Base-by-base conservation (phyloP, 2,888 invertebrate species). In the Amiota communis region DNA sequence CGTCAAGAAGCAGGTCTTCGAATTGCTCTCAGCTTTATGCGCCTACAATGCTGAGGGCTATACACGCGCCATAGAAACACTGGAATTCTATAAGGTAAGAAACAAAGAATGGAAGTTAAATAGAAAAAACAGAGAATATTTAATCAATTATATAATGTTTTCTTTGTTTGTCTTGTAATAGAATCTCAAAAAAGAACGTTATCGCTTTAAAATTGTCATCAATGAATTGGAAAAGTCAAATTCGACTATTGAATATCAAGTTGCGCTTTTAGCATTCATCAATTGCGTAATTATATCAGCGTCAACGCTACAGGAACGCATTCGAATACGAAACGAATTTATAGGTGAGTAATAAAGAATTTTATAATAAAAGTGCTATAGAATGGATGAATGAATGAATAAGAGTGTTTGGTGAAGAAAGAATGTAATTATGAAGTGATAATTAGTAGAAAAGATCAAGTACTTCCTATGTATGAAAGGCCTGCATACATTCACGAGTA, bases 1-100 rank as follows among this genome's bases (percentile, higher is more conserved):
- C 78, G 97, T 98, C 83, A 98, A 98, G 92, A 98, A 98, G 91
- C 98, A 98, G 92, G 97, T 98, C 87, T 96, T 98, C 90, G 98
- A 98, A 91, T 92, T 98, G 76, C 92, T 98, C 79, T 97, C 97
- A 71, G 98, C 98, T 48, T 92, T 98, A 75, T 98, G 98, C 89
- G 97, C 97, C 73, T 97, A 98, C 93, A 98, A 95, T 87, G 93
- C 94, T 75, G 97, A 97, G 79, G 97, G 97, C 70, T 96, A 96
- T 88, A 93, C 94, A 77, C 92, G 97, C 79, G 96, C 96, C 72
- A 93, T 97, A 83, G 96, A 97, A 89, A 96, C 97, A 51, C 92
- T 98, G 84, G 96, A 98, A 88, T 94, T 95, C 89, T 97, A 95
- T 90, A 97, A 97, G 95, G 98, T 97, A 91, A 90, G 89, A 68